phyloP scores from a whole-genome alignment of 2,888 invertebrate species.

The Napeogenes inachia region DNA sequence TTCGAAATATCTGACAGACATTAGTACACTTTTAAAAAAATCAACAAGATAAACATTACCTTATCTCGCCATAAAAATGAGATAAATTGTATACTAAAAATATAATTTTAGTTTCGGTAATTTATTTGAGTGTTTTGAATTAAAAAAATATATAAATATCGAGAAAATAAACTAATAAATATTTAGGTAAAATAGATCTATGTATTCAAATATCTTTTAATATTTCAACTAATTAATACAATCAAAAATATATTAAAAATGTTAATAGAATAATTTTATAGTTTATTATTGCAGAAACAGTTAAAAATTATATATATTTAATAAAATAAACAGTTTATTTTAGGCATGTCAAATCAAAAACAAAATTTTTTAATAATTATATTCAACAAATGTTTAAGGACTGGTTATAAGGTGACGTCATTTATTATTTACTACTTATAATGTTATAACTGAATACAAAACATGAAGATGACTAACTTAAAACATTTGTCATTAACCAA shows the following conservation, averaged over 20 bases:
- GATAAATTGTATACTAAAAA: constrained; percentile 1
- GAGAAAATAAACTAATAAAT: too few relatives aligned
- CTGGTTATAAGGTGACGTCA: constrained; percentile 13
- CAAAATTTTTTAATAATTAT: not conserved
- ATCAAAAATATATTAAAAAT: too few relatives aligned
- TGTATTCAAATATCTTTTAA: too few relatives aligned
- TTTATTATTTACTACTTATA: not conserved
- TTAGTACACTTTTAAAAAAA: not conserved
- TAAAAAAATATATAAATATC: too few relatives aligned
- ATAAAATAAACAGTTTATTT: not conserved
- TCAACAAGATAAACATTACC: constrained; percentile 4
- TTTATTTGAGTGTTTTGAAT: too few relatives aligned
- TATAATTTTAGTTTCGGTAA: not conserved
- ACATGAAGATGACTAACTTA: constrained; percentile 8
- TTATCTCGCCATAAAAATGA: constrained; percentile 4
- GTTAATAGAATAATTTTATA: too few relatives aligned
- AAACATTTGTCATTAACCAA: constrained; percentile 11
- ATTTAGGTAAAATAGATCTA: too few relatives aligned
- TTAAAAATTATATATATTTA: not conserved
- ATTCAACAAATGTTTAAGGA: not conserved
- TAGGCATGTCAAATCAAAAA: too few relatives aligned
- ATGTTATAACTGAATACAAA: constrained; percentile 9
- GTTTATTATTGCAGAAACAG: too few relatives aligned
- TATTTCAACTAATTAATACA: too few relatives aligned
- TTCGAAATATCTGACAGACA: constrained; percentile 13